Base-by-base conservation (phyloP, 2,888 invertebrate genomes). In the Euzetes globulus region DNA sequence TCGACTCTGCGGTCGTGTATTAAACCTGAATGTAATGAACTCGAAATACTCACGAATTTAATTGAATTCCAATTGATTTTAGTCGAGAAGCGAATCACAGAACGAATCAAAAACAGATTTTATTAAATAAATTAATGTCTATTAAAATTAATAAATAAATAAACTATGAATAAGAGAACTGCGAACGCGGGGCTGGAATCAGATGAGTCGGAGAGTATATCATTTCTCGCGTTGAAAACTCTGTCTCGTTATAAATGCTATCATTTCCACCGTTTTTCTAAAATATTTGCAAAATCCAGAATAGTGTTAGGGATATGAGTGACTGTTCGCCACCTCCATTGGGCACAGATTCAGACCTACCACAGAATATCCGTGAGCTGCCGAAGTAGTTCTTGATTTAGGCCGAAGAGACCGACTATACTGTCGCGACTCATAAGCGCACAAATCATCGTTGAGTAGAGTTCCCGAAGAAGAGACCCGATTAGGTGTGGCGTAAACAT, bases 201-300 rank as follows among this genome's bases (percentile, higher is more conserved):
- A 76, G 27, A 55, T 76, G 76, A 33, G 72, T 65, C 29, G 76
- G 76, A 29, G 75, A 72, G 65, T 76, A 76, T 27, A 75, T 58
- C 37, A 75, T 70, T 73, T 76, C 75, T 25, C 76, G 72, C 22
- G 76, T 75, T 11, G 76, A 76, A 55, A 76, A 76, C 73, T 76
- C 76, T 0, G 76, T 76, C 41, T 76, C 76, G 52, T 76, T 76
- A 47, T 76, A 76, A 11, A 74, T 45, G 37, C 65, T 65, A 6
- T 65, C 65, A n/a, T 65, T 65, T 65, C 17, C 65, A n/a, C 17
- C 37, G n/a, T 37, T 65, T 65, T 65, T 65, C 65, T 65, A 27
- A 25, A 22, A 11, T n/a, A n/a, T n/a, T n/a, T n/a, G n/a, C n/a
- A n/a, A n/a, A n/a, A n/a, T n/a, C n/a, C n/a, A n/a, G n/a, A n/a